These are phyloP conservation scores for Eueremaeus valkanovi DNA, from an alignment of 2,888 invertebrate genomes.

Conservation along the genomic window DNA sequence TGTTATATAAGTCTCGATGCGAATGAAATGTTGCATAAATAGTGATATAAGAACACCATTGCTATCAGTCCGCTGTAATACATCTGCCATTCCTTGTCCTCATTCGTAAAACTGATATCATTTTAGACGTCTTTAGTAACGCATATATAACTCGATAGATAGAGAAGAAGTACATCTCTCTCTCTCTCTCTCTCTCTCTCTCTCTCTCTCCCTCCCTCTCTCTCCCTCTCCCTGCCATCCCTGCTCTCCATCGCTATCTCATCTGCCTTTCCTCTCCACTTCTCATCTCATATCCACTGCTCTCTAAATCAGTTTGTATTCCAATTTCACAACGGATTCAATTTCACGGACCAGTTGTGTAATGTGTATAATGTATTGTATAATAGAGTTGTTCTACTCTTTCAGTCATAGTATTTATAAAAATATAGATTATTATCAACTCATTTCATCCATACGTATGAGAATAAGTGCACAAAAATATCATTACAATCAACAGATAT, in stretches of 20 bases:
- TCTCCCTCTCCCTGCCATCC: too few relatives aligned
- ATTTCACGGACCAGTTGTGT: constrained; percentile 16
- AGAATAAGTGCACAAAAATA: not conserved
- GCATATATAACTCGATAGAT: not conserved
- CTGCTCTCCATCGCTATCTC: too few relatives aligned
- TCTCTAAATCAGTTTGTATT: too few relatives aligned
- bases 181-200: too few relatives aligned
- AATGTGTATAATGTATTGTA: too few relatives aligned
- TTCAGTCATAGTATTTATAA: constrained; percentile 1
- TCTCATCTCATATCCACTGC: not conserved
- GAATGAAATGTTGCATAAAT: not conserved
- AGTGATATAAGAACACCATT: too few relatives aligned
- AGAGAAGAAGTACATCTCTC: not conserved
- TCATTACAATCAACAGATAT: not conserved
- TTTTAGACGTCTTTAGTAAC: not conserved
- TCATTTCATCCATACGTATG: not conserved
- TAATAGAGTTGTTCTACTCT: not conserved
- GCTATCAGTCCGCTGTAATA: not conserved
- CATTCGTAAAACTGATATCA: too few relatives aligned
- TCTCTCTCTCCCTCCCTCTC: too few relatives aligned
- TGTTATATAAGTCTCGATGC: not conserved
- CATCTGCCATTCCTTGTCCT: not conserved
- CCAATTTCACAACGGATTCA: too few relatives aligned
- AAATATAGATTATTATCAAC: too few relatives aligned
- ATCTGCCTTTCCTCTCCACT: too few relatives aligned